Percentiles rank a stretch among this genome's conserved stretches.
These are phyloP conservation scores for Hemitrygon akajei DNA, from an alignment of 2,797 vertebrate genomes.

Conservation along the genomic window DNA sequence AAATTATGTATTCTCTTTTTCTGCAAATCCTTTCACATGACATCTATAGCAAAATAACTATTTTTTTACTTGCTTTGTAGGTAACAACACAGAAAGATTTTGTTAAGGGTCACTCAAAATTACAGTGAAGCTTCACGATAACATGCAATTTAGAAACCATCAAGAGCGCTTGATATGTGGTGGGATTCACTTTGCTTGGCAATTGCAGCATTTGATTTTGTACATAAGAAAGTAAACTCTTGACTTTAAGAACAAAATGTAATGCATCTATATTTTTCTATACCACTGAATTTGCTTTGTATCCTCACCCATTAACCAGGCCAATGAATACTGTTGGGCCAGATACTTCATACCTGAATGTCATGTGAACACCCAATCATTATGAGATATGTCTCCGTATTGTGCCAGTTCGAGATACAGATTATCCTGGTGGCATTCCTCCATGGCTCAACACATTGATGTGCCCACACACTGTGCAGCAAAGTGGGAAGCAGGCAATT, in stretches of 20 bases:
- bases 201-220: not conserved
- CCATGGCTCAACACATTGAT: constrained; percentile 9
- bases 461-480: constrained; percentile 15
- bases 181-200: not conserved
- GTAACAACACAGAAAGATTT: not conserved
- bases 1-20: not conserved
- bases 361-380: not conserved
- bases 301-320: not conserved
- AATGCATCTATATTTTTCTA: not conserved
- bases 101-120: constrained; percentile 19
- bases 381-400: not conserved
- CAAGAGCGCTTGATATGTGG: not conserved
- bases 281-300: not conserved
- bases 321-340: not conserved
- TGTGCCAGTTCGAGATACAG: not conserved
- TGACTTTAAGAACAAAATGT: not conserved
- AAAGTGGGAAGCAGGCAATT: constrained; percentile 10
- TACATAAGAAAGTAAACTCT: not conserved
- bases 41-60: not conserved
- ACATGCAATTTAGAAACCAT: constrained; percentile 14
- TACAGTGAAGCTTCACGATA: not conserved
- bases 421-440: constrained; percentile 13
- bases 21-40: not conserved
- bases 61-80: not conserved
- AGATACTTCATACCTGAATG: not conserved